Base-by-base conservation (phyloP, 2,888 invertebrate genomes). In the Neoascia interrupta region DNA sequence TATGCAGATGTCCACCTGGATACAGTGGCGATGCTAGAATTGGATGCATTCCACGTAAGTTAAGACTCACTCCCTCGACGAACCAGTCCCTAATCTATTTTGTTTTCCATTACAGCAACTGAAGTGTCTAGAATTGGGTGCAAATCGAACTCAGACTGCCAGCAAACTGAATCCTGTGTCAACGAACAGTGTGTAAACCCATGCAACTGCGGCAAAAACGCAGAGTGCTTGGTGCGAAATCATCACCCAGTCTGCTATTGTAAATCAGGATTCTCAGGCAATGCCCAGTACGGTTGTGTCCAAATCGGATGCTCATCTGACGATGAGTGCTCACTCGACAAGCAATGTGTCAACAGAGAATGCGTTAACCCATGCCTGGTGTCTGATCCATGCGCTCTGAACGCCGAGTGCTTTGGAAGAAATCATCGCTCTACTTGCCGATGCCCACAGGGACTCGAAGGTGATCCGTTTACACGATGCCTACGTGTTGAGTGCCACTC, bases 201-300 rank as follows among this genome's bases (percentile, higher is more conserved):
- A 1, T 97, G 97, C 85, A 94, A 94, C 84, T 96, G 96, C 84
- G 97, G 96, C 47, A 90, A 92, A 1, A 93, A 95, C 85, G 93
- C 97, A 3, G 94, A 95, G 82, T 97, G 97, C 86, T 91, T 91
- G 70, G 95, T 97, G 8, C 90, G 92, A 56, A 93, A 95, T 87
- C 97, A 97, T 86, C 95, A 95, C 88, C 95, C 96, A 11, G 93
- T 94, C 11, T 97, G 97, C 86, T 93, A 91, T 84, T 97, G 97
- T 86, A 91, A 92, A 84, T 91, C 93, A 31, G 96, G 95, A 51
- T 96, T 92, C 87, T 95, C 95, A 36, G 97, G 96, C 85, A 95
- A 96, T 88, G 95, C 96, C 15, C 95, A 95, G 88, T 90, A 91
- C 61, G 95, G 94, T 51, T 97, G 97, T 85, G 90, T 91, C 19